Evolutionary conservation across 2,797 vertebrate genomes (phyloP), one percentile per base, ranked within the genome.

Genomic region (Cephalopachus bancanus): DNA sequence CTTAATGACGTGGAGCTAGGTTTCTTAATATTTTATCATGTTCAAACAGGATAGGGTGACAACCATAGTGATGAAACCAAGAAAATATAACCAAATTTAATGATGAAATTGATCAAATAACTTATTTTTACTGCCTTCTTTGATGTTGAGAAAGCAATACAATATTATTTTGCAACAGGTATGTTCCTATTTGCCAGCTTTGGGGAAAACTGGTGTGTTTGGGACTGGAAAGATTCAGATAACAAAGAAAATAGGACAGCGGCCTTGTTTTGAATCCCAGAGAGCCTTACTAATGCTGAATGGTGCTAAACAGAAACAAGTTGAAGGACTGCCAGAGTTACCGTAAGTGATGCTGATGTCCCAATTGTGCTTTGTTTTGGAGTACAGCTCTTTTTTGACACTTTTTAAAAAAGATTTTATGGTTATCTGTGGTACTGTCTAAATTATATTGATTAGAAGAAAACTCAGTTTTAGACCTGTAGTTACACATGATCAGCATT

Each of bases 131-230:
- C 51, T 85, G 10, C 24, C 44, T 65, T 74, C 37, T 95, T 81
- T 90, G 72, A 94, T 83, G 37, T 87, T 79, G 26, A 92, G 37
- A 97, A 98, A 96, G 78, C 28, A 84, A 76, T 74, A 44, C 72
- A 85, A 78, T 96, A 26, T 83, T 97, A 33, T 98, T 97, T 97
- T 98, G 89, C 98, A 98, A 99, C 98, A 99, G 99, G 98, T 99
- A 96, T 98, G 98, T 97, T 99, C 98, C 97, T 99, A 99, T 98
- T 98, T 99, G 80, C 99, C 98, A 92, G 98, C 98, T 97, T 98
- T 99, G 98, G 99, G 97, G 98, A 98, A 98, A 97, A 95, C 99
- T 86, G 98, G 98, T 96, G 97, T 98, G 94, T 78, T 93, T 96
- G 96, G 97, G 57, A 94, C 91, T 89, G 97, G 93, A 94, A 94